Evolutionary conservation across 2,888 invertebrate genomes (phyloP), one percentile per base, ranked within the genome.

Genomic region (Lithosia quadra): DNA sequence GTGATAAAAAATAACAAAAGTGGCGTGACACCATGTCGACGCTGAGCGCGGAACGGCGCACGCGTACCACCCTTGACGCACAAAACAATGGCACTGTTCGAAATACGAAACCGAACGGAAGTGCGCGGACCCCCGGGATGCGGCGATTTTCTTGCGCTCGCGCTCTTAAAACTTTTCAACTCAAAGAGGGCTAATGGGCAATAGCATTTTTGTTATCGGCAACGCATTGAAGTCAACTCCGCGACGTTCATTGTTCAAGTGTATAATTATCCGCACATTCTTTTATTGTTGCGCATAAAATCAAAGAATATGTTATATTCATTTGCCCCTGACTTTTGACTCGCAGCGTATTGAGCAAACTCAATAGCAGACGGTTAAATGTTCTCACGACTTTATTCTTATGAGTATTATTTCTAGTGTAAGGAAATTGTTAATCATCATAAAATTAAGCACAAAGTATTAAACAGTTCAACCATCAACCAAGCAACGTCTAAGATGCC

Each of bases 221-320:
- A 80, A 79, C 80, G 85, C 90, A 92, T 92, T 91, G 90, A 93
- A 94, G 92, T 93, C 92, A 92, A 89, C 86, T 91, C 57, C 88
- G 89, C 90, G 89, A 81, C 84, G 83, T 72, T 76, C 85, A 91
- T 95, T 95, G 95, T 95, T 95, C 92, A 86, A 87, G 84, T 87
- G 87, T 91, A 90, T 94, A 95, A 95, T 95, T 95, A 94, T 91
- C 83, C 87, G 86, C 86, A 87, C 85, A 89, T 89, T 90, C 88
- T 84, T 89, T 89, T 87, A 93, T 94, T 93, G 92, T 94, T 89
- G 88, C 86, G 86, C 86, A 85, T 82, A 86, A 91, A 93, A 92
- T 92, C 92, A 93, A 92, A 94, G 92, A 94, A 94, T 93, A 94
- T 94, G 94, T 87, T 93, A 87, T 89, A 88, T 89, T 91, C 88